Conservation (phyloP, 2,113 vertebrate species). For the Callithrix jacchus region DNA sequence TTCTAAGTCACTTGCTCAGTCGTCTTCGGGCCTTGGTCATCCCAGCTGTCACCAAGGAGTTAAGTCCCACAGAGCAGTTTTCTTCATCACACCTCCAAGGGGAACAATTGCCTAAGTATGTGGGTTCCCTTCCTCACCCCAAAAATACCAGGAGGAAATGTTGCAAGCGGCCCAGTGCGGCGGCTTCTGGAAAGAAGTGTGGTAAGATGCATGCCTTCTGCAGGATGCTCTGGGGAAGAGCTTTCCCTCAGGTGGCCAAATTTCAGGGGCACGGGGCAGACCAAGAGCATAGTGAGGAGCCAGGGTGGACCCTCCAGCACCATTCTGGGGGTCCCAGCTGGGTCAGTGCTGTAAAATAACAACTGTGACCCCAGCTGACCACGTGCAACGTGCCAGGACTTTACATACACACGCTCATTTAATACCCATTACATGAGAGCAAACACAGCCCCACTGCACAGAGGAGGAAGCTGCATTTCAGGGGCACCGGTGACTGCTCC, state of each 20-base stretch:
- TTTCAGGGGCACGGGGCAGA: no score
- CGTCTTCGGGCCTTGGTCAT: fast-evolving
- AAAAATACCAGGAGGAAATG: neutral
- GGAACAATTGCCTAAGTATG: neutral
- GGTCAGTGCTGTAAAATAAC: neutral
- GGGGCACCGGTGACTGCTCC: neutral
- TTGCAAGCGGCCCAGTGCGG: neutral
- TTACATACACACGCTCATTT: neutral
- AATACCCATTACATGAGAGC: neutral
- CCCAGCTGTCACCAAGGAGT: neutral
- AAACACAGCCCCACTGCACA: neutral
- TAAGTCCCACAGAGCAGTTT: neutral
- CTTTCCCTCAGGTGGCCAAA: neutral
- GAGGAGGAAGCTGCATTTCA: neutral
- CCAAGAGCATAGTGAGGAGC: neutral
- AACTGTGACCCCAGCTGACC: neutral
- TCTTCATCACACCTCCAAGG: neutral
- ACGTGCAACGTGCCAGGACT: fast-evolving
- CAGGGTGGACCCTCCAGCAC: neutral
- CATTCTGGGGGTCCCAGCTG: neutral
- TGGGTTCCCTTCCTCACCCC: neutral
- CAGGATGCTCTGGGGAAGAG: neutral
- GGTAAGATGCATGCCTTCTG: neutral
- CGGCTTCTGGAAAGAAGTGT: neutral
- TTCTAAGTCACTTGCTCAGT: neutral